Evolutionary conservation across 2,888 invertebrate species (phyloP).

Genomic region (Orthosia gothica): DNA sequence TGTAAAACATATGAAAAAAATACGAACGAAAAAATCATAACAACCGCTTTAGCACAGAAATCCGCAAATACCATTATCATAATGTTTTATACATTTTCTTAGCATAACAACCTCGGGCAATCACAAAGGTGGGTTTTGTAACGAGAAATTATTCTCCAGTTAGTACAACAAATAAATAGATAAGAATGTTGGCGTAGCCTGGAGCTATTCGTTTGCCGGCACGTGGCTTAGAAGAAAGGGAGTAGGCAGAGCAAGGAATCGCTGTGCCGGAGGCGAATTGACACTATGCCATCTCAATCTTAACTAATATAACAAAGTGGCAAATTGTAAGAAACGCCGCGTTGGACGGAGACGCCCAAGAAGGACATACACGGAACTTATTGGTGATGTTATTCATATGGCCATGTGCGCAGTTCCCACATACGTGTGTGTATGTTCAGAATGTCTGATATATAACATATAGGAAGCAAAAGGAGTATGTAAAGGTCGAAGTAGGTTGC

Average conservation of each 20-base stretch:
- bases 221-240: not conserved
- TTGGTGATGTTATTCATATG: no score
- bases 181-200: not conserved
- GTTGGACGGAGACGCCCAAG: no score
- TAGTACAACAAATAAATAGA: constrained; percentile 18
- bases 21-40: not conserved
- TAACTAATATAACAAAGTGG: no score
- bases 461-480: no score
- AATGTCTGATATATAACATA: no score
- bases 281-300: no score
- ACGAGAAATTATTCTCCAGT: constrained; percentile 25
- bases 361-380: no score
- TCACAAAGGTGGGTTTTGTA: constrained; percentile 20
- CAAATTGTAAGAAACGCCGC: no score
- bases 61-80: constrained; percentile 44
- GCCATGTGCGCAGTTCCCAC: no score
- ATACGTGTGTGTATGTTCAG: no score
- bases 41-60: constrained; percentile 24
- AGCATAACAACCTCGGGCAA: constrained; percentile 14
- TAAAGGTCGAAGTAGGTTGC: no score
- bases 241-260: not conserved
- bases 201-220: not conserved
- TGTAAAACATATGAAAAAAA: not conserved
- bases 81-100: constrained; percentile 45
- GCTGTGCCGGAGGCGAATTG: no score